Conservation (phyloP, 2,113 vertebrate species). For the Willisornis vidua region DNA sequence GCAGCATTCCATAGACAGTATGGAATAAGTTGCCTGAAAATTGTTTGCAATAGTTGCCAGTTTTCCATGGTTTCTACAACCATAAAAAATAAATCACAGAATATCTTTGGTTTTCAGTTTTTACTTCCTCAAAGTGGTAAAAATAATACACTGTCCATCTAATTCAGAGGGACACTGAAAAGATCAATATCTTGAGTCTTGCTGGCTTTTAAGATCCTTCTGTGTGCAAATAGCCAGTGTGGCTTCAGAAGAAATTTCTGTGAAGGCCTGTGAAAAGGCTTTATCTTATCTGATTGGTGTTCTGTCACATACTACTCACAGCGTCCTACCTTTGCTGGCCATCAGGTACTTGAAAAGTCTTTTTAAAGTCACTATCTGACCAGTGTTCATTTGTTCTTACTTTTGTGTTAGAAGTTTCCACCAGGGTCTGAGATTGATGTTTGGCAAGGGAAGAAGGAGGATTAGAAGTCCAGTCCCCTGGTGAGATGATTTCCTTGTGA, state of each 20-base stretch:
- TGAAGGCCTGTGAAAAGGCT: background rate
- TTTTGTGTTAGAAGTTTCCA: background rate
- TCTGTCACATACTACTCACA: rapidly evolving
- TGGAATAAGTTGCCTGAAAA: background rate
- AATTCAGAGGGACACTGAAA: background rate
- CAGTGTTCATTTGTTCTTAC: rapidly evolving
- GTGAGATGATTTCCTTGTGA: background rate
- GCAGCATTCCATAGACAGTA: rapidly evolving
- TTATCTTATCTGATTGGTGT: background rate
- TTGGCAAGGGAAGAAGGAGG: background rate
- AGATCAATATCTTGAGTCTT: background rate
- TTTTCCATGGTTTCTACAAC: background rate
- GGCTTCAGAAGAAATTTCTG: background rate
- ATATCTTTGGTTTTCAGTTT: background rate
- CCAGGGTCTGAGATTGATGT: background rate
- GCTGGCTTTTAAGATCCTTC: background rate
- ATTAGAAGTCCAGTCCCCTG: background rate
- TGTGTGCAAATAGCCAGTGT: background rate
- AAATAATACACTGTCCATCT: background rate
- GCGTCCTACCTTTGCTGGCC: background rate
- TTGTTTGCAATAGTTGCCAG: background rate
- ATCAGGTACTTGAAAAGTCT: no score
- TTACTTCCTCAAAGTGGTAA: background rate
- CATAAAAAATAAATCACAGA: background rate
- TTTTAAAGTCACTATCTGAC: background rate